phyloP scores from a whole-genome alignment of 2,888 invertebrate species.

The Amphipoea oculea region DNA sequence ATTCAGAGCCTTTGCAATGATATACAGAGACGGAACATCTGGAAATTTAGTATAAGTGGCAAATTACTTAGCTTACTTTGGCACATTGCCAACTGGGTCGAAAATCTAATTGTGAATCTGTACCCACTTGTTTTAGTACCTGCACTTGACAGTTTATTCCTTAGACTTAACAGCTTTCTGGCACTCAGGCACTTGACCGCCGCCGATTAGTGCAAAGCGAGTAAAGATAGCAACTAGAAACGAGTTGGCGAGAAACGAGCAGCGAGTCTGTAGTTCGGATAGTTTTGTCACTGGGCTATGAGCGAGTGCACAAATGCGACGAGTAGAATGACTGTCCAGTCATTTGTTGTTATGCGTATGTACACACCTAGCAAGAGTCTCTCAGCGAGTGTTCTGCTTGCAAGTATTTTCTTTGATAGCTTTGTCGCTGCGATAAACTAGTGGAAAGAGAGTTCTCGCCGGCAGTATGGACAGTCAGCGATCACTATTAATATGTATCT shows the following conservation, averaged over 20 bases:
- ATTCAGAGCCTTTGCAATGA: not conserved
- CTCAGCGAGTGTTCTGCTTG: not conserved
- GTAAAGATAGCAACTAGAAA: not conserved
- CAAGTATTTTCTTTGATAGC: not conserved
- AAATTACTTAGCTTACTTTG: conserved; percentile 55
- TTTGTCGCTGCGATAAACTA: not conserved
- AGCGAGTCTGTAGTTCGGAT: not conserved
- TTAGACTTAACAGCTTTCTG: too few relatives aligned
- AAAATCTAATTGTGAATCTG: conserved; percentile 48
- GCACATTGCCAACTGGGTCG: conserved; percentile 67
- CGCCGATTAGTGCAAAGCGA: too few relatives aligned
- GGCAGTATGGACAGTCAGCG: not conserved
- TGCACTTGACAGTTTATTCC: too few relatives aligned
- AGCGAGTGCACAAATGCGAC: not conserved
- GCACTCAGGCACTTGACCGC: too few relatives aligned
- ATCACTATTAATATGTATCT: not conserved
- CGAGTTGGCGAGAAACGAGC: not conserved
- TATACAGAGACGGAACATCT: conserved; percentile 50
- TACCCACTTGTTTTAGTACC: conserved; percentile 5
- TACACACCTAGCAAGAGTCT: too few relatives aligned
- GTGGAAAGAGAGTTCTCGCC: not conserved
- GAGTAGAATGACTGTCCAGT: not conserved
- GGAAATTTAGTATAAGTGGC: conserved; percentile 61
- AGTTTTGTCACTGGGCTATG: not conserved
- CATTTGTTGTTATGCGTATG: not conserved